Evolutionary conservation across 2,888 invertebrate genomes (phyloP).

Genomic region (Magallana nippona): DNA sequence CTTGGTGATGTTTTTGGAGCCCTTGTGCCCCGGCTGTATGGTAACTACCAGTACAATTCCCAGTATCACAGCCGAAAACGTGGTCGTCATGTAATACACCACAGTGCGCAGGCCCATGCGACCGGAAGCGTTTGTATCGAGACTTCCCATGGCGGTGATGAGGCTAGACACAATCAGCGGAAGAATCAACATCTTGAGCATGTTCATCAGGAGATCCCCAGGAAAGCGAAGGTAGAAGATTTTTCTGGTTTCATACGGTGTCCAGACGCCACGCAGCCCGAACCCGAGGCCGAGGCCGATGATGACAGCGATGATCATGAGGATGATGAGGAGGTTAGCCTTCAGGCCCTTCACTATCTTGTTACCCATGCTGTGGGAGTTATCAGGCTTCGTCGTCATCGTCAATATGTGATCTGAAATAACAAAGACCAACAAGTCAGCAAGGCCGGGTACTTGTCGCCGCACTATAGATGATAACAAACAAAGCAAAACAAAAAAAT

Average conservation of each 20-base stretch:
- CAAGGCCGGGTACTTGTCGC: too few species aligned
- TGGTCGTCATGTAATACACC: slow-evolving; percentile 94
- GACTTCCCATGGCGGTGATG: slow-evolving; percentile 88
- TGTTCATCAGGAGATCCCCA: slow-evolving; percentile 85
- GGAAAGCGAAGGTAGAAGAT: slow-evolving; percentile 85
- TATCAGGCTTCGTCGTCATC: not conserved
- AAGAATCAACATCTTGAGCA: slow-evolving; percentile 86
- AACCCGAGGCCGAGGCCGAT: slow-evolving; percentile 83
- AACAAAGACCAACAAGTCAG: not conserved
- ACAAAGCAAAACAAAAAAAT: too few species aligned
- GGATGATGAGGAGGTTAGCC: slow-evolving; percentile 82
- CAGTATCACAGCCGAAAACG: slow-evolving; percentile 92
- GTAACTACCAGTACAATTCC: slow-evolving; percentile 93
- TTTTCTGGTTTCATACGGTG: slow-evolving; percentile 84
- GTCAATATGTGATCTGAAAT: not conserved
- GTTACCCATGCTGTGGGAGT: not conserved
- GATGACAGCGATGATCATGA: slow-evolving; percentile 83
- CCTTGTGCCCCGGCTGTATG: slow-evolving; percentile 87
- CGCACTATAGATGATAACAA: too few species aligned
- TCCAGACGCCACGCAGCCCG: slow-evolving; percentile 81
- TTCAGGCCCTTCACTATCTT: slow-evolving; percentile 47
- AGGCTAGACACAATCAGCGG: slow-evolving; percentile 85
- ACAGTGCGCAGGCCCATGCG: slow-evolving; percentile 93
- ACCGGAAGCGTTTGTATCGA: slow-evolving; percentile 91
- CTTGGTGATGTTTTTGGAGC: slow-evolving; percentile 52